These are phyloP conservation scores for Ciconia maguari DNA, from an alignment of 2,113 vertebrate species.

Conservation along the genomic window DNA sequence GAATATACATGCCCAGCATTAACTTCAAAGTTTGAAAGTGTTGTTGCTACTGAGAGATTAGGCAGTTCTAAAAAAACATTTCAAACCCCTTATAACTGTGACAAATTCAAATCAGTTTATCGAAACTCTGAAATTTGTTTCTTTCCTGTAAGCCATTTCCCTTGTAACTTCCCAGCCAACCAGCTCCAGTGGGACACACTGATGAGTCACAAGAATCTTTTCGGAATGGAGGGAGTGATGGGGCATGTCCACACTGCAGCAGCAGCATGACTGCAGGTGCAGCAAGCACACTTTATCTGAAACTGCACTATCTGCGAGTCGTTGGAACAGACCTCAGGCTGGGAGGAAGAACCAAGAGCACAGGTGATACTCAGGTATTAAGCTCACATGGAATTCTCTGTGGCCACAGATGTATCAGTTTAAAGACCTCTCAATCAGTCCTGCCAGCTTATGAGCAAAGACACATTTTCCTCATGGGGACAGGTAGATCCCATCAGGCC, in stretches of 20 bases:
- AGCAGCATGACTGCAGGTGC: fast-evolving
- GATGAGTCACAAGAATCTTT: neutral
- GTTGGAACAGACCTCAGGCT: neutral
- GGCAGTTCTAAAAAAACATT: neutral
- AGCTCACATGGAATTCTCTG: neutral
- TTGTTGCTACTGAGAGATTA: neutral
- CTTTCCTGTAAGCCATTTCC: neutral
- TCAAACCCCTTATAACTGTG: neutral
- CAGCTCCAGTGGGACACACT: neutral
- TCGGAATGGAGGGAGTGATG: neutral
- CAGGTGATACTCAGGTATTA: neutral
- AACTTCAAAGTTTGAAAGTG: neutral
- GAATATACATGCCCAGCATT: neutral
- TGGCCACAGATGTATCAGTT: neutral
- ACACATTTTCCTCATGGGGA: neutral
- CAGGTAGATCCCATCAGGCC: neutral
- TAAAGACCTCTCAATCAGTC: neutral
- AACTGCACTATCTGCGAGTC: too few species aligned
- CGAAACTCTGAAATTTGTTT: neutral
- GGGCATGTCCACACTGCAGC: neutral
- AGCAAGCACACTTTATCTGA: neutral
- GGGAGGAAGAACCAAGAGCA: neutral
- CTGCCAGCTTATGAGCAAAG: neutral
- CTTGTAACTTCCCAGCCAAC: neutral
- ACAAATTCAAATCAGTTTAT: neutral